Base-by-base conservation (phyloP, 1,140 invertebrate species). In the Sycophaga agraensis region DNA sequence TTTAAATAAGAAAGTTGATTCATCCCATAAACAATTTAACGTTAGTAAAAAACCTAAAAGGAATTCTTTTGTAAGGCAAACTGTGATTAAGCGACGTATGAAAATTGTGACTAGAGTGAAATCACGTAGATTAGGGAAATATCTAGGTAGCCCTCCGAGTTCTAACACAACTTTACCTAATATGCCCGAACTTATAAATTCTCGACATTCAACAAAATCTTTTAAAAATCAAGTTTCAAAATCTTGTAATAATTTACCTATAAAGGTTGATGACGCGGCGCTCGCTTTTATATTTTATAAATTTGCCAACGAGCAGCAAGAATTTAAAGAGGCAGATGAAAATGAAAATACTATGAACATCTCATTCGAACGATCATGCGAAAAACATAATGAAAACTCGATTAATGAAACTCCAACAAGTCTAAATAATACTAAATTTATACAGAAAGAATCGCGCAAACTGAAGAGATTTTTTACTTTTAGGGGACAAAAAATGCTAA, bases 111-210 rank as follows among this genome's bases (percentile, higher is more conserved):
- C 5, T 2, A 21, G 6, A 11, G 2, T 12, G 1, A 56, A 42
- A 31, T 6, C 40, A 4, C 46, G 19, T 48, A 60, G 8, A 19
- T 34, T 43, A n/a, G 48, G 16, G 11, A 21, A 40, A 22, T 65
- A 46, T 14, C 37, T 70, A 4, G 62, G 49, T 22, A 72, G 65
- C 50, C 65, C 68, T 16, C 22, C 58, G 0, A 66, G 35, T 40
- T 48, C 43, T 17, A 73, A 61, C 17, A 59, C 34, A 4, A 68
- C 64, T 16, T 48, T 71, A 48, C 68, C 71, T 0, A 50, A 11
- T 11, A 22, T 46, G 0, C 4, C 2, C 6, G 34, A 50, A n/a
- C n/a, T 37, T 21, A 58, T 21, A 9, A 17, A 6, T 16, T 40
- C 48, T 14, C n/a, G 34, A 14, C n/a, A 53, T 40, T 17, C n/a